Conservation (phyloP, 1,140 invertebrate genomes). For the Macrobrachium rosenbergii region DNA sequence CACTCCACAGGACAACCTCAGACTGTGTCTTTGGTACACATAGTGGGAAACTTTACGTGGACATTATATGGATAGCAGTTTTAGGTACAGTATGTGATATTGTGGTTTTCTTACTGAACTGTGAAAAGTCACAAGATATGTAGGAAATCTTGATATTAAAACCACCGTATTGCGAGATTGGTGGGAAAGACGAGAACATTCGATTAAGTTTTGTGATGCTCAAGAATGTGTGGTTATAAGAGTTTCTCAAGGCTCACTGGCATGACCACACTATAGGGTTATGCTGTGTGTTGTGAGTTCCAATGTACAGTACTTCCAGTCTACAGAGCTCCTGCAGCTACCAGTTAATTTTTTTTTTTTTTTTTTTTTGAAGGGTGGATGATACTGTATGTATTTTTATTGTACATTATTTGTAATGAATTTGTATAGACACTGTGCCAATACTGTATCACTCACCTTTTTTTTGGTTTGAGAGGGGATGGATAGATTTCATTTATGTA, state of each 20-base stretch:
- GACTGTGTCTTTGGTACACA: too few species aligned
- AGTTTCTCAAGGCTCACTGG: not conserved
- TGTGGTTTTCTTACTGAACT: not conserved
- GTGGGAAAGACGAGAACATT: not conserved
- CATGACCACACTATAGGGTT: not conserved
- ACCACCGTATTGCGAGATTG: constrained; percentile 9
- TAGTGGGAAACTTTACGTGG: too few species aligned
- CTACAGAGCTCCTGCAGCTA: constrained; percentile 52
- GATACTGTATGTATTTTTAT: constrained; percentile 59
- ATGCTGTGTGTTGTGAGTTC: constrained; percentile 42
- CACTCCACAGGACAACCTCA: too few species aligned
- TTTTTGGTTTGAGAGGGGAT: constrained; percentile 28
- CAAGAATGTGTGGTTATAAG: constrained; percentile 18
- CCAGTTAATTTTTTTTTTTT: not conserved
- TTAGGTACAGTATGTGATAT: constrained; percentile 13
- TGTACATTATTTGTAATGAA: constrained; percentile 61
- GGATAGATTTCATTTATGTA: constrained; percentile 30
- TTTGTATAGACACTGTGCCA: constrained; percentile 63
- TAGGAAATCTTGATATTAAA: constrained; percentile 11
- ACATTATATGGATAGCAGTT: not conserved
- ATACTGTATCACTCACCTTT: constrained; percentile 52
- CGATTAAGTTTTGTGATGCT: constrained; percentile 2
- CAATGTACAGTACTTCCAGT: constrained; percentile 49
- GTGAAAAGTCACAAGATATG: constrained; percentile 14
- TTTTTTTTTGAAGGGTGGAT: constrained; percentile 30